phyloP scores from a whole-genome alignment of 1,140 invertebrate species.

The Bombus huntii region DNA sequence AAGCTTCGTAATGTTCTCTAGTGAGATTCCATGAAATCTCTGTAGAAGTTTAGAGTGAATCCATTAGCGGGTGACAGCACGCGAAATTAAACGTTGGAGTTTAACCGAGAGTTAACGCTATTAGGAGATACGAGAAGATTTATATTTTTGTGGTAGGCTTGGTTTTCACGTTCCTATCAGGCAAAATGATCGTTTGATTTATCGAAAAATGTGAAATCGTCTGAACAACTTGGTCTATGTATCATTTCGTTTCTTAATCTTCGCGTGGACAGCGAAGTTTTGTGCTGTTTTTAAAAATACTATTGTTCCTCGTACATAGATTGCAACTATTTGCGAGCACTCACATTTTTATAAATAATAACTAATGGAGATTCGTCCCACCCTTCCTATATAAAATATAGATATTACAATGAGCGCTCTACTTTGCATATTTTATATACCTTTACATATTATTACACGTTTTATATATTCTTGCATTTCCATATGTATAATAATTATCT shows the following conservation, averaged over 20 bases:
- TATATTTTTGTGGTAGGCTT: slow-evolving; percentile 5
- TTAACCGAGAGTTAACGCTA: slow-evolving; percentile 2
- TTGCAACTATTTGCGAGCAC: not conserved
- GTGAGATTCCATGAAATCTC: slow-evolving; percentile 37
- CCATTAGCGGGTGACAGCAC: slow-evolving; percentile 38
- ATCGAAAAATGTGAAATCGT: not conserved
- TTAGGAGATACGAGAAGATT: slow-evolving; percentile 32
- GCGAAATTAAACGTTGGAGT: slow-evolving; percentile 28
- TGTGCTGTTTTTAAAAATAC: not conserved
- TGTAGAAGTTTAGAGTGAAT: slow-evolving; percentile 19
- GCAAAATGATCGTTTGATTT: slow-evolving; percentile 23
- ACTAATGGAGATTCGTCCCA: not conserved
- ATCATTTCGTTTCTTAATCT: not conserved
- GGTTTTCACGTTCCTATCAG: not conserved
- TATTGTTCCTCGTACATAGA: not conserved
- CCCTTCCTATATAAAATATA: not conserved
- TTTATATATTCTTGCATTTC: not conserved
- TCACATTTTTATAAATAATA: not conserved
- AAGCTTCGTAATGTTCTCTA: not conserved
- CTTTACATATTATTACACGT: not conserved
- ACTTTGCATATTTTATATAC: not conserved
- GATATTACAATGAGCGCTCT: not conserved
- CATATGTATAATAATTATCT: not conserved
- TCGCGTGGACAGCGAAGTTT: not conserved
- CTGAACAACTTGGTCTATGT: not conserved